A percentile compares a stretch with the other conserved stretches of the same genome.
Evolutionary conservation across 2,113 vertebrate genomes (phyloP).

Genomic region (Oreochromis tanganicae): DNA sequence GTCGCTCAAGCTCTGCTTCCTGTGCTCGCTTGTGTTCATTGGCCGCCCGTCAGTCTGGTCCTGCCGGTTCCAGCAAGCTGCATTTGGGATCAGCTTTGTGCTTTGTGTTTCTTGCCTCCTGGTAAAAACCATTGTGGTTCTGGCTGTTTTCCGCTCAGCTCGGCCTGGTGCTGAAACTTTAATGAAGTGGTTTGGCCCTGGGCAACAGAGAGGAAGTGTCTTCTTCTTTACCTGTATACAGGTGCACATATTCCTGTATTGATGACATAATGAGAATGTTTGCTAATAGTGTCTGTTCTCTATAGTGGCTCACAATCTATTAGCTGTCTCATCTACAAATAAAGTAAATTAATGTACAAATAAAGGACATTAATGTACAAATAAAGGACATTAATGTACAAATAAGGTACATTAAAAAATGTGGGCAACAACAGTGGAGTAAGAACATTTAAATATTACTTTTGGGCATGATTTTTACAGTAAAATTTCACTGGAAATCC

Average conservation of each 20-base stretch:
- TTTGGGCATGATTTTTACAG: neutral
- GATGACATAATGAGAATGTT: neutral
- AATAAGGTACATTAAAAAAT: neutral
- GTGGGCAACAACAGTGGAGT: neutral
- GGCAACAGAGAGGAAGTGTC: constrained; percentile 63
- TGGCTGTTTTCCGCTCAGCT: constrained; percentile 60
- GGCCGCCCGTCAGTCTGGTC: constrained; percentile 56
- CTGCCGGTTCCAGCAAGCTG: constrained; percentile 68
- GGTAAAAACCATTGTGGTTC: constrained; percentile 71
- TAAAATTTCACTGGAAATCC: neutral
- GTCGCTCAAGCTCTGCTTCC: constrained; percentile 69
- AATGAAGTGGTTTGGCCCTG: constrained; percentile 65
- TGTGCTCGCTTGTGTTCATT: constrained; percentile 70
- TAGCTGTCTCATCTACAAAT: neutral
- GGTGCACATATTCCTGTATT: neutral
- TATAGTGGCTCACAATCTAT: neutral
- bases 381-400: neutral
- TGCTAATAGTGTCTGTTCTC: neutral
- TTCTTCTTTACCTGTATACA: constrained; percentile 46
- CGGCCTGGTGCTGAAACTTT: constrained; percentile 41
- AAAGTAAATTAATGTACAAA: neutral
- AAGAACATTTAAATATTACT: neutral
- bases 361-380: neutral
- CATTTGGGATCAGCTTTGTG: constrained; percentile 72
- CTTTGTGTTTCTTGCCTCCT: constrained; percentile 69